A percentile compares a stretch with the other conserved stretches of the same genome.
Evolutionary conservation across 1,140 invertebrate genomes (phyloP).

Genomic region (Asobara japonica): DNA sequence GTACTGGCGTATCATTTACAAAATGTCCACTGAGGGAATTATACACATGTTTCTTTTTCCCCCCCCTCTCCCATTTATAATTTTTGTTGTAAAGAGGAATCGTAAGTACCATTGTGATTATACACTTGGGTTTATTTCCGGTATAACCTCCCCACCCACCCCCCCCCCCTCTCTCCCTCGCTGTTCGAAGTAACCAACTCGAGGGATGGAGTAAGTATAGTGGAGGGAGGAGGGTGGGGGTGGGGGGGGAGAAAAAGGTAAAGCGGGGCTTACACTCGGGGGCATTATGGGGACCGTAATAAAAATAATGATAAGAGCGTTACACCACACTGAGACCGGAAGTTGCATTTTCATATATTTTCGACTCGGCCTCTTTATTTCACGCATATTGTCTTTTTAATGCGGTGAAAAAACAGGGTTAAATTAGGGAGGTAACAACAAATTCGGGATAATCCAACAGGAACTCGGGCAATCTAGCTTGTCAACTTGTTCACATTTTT

Average conservation of each 20-base stretch:
- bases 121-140: conserved; percentile 67
- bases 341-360: conserved; percentile 38
- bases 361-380: conserved; percentile 11
- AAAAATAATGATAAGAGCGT: conserved; percentile 66
- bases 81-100: conserved; percentile 38
- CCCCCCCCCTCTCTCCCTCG: neutral
- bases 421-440: neutral
- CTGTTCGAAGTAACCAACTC: conserved; percentile 4
- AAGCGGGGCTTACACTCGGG: neutral
- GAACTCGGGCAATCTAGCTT: neutral
- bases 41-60: neutral
- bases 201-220: conserved; percentile 3
- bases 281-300: conserved; percentile 46
- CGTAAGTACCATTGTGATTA: conserved; percentile 67
- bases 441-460: neutral
- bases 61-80: neutral
- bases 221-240: neutral
- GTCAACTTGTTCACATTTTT: too few relatives aligned
- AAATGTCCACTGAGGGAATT: neutral
- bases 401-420: neutral
- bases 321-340: conserved; percentile 58
- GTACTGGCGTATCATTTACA: too few relatives aligned
- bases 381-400: conserved; percentile 6
- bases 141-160: conserved; percentile 38
- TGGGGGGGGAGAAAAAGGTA: conserved; percentile 30